Evolutionary conservation across 2,797 vertebrate genomes (phyloP).

Genomic region (Alauda arvensis): DNA sequence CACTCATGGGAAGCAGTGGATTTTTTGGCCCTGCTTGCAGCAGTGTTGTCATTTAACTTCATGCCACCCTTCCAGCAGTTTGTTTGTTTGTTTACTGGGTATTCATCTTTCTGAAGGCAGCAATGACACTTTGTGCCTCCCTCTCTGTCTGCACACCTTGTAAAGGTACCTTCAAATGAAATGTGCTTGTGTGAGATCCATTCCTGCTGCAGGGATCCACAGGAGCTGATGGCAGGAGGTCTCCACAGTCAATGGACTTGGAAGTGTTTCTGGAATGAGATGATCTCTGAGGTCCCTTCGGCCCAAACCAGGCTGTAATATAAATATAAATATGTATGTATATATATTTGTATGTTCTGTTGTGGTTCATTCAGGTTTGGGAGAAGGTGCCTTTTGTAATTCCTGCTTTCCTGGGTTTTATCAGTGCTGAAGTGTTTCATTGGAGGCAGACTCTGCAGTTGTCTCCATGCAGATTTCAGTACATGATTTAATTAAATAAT

Average conservation of each 20-base stretch:
- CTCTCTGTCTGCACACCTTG: not conserved
- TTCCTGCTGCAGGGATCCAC: not conserved
- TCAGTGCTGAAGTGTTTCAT: not conserved
- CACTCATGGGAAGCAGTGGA: not conserved
- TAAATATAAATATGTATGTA: not conserved
- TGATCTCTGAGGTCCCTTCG: not conserved
- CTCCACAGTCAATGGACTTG: not conserved
- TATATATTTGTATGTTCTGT: not conserved
- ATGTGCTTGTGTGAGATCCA: not conserved
- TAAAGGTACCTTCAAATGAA: not conserved
- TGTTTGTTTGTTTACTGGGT: not conserved
- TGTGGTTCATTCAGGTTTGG: not conserved
- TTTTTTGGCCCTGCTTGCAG: not conserved
- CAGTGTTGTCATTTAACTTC: not conserved
- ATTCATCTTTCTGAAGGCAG: not conserved
- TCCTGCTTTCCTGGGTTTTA: not conserved
- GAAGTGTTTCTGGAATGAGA: not conserved
- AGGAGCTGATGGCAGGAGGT: not conserved
- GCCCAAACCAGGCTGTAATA: not conserved
- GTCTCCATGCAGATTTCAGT: not conserved
- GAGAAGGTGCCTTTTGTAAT: not conserved
- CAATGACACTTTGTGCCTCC: not conserved
- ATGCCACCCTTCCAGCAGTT: not conserved
- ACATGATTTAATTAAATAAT: slow-evolving; percentile 13
- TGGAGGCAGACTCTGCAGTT: not conserved